Evolutionary conservation across 2,797 vertebrate genomes (phyloP).

Genomic region (Pipistrellus pipistrellus): DNA sequence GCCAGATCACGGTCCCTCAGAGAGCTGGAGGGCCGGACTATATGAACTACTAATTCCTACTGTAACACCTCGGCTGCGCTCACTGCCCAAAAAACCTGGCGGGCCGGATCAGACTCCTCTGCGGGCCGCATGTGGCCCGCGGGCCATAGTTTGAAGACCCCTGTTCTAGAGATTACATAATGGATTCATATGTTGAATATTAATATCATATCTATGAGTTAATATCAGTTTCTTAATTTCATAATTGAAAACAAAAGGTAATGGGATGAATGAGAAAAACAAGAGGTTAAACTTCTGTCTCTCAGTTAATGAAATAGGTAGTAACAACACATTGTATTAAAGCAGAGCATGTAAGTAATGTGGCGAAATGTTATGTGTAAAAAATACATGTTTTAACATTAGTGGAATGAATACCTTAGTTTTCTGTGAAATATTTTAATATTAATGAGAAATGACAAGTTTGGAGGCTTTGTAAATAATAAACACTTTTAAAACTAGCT

Average conservation of each 20-base stretch:
- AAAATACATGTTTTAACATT: slow-evolving; percentile 16
- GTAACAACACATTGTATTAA: background rate
- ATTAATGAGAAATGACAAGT: slow-evolving; percentile 37
- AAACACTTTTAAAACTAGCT: slow-evolving; percentile 16
- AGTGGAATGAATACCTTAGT: background rate
- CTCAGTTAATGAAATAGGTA: slow-evolving; percentile 20
- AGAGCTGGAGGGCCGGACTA: too few species aligned
- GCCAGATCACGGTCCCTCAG: too few species aligned
- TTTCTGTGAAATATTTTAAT: slow-evolving; percentile 20
- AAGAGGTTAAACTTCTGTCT: background rate
- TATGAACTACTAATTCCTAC: too few species aligned
- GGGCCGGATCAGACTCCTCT: too few species aligned
- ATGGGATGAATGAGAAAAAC: background rate
- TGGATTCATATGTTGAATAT: background rate
- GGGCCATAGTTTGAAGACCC: too few species aligned
- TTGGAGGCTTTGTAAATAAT: slow-evolving; percentile 9
- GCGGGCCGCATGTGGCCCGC: too few species aligned
- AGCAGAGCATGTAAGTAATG: slow-evolving; percentile 3
- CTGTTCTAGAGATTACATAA: background rate
- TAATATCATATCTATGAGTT: slow-evolving; percentile 2
- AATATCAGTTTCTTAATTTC: slow-evolving; percentile 33
- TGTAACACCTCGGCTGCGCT: too few species aligned
- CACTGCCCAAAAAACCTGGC: too few species aligned
- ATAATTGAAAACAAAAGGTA: slow-evolving; percentile 34
- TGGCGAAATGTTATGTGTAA: background rate